Evolutionary conservation across 37 sponge, comb jelly and placozoan genomes (phyloP), one percentile per base, ranked within the genome.

Genomic region (Spongia lamella): DNA sequence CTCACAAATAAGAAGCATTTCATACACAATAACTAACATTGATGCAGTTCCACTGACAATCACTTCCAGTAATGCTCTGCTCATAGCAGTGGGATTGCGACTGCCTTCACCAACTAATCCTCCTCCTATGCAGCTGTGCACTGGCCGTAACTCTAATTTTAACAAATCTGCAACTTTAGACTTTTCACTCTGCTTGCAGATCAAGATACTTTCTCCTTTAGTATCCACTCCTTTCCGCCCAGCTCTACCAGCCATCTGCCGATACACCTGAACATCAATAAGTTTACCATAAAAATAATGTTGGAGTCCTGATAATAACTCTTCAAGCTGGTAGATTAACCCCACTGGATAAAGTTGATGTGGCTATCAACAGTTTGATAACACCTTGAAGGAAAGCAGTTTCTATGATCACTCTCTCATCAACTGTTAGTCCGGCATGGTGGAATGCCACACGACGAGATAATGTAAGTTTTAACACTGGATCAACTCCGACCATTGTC

Each of bases 171-270:
- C 40, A 52, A 88, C 96, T 38, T 87, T 92, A 38, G 63, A 59
- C n/a, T 72, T 71, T 79, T 94, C 89, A 15, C 35, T 70, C 3
- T 86, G 84, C 50, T 86, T 91, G 71, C 99, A 98, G 16, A 98
- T 80, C 50, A 98, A 79, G 31, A 98, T 81, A 54, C 96, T 92
- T 61, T 98, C 99, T 38, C 99, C 99, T 26, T 47, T 21, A 16
- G 63, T 62, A 57, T 98, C 99, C 52, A 98, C 82, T 27, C 99
- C 99, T 78, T 92, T 98, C 70, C 99, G 63, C 5, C 99, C 99
- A 4, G 99, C 99, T 22, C 99, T 73, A 24, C 99, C 99, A 15
- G 83, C 84, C 99, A 98, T 98, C 86, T 98, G 99, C 58, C 83
- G 88, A 71, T 98, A 98, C 3, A 87, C 83, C 50, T 80, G 85